Evolutionary conservation across 2,888 invertebrate genomes (phyloP), one percentile per base, ranked within the genome.

Genomic region (Rhorus exstirpatorius): DNA sequence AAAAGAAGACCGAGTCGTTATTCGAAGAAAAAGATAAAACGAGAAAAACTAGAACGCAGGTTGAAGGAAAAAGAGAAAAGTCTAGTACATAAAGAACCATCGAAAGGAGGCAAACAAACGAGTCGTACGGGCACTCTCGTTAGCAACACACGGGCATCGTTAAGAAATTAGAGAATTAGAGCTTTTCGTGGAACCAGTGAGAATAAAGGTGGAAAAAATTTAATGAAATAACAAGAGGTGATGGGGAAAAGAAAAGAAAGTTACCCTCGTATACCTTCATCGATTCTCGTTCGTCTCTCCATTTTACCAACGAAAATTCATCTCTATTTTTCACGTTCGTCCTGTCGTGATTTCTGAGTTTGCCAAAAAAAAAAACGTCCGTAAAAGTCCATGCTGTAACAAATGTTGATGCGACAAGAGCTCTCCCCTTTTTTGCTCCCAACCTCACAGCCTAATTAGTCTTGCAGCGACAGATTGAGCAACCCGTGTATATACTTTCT

Each of bases 91-190:
- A 14, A 49, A 70, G 21, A 67, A 38, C 41, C 46, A 65, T 38
- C 12, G 58, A 7, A 26, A 14, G 53, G 75, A 12, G 17, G 71
- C n/a, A 74, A 79, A 76, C 77, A 76, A 79, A 75, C 81, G 70
- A 78, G 76, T 71, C 75, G 75, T 26, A 46, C 60, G 46, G 38
- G 70, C 35, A 26, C 61, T 75, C 81, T 83, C 83, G 85, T 86
- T 85, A 85, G 83, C 84, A 81, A n/a, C n/a, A 81, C 78, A 60
- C 71, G 65, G 81, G 78, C 81, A 85, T 86, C 86, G 79, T 87
- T 87, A 86, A 79, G 83, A 84, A 86, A 86, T 86, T 84, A 86
- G 81, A 81, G 79, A 87, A 86, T 85, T 85, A 79, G 70, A 76
- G 81, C 71, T 80, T 84, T 75, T 79, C 70, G 74, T 63, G 71